Base-by-base conservation (phyloP, 2,888 invertebrate genomes). In the Stenolophus ochropezus region DNA sequence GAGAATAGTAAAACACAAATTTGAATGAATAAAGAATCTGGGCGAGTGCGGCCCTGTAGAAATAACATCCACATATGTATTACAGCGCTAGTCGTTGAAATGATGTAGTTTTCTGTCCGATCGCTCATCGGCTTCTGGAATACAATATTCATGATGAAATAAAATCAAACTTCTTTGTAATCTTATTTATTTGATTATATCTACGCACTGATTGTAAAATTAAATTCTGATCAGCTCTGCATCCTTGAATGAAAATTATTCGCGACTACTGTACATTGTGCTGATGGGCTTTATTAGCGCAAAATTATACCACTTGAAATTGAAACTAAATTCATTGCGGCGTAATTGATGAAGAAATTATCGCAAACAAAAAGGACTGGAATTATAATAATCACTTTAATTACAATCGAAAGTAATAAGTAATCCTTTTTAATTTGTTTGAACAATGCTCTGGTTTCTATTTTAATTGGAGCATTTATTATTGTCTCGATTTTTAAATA, bases 91-190 rank as follows among this genome's bases (percentile, higher is more conserved):
- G 33, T 18, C 33, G 18, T 69, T 69, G 18, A 69, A 69, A 69
- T 65, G 33, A 65, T 69, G 33, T 69, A 69, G 65, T 69, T 69
- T 65, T 69, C 65, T 33, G 16, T 69, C 11, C 16, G 42, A 69
- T 69, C 65, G 33, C 65, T 33, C 33, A 33, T 69, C 65, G 11
- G 33, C 65, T 69, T 69, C 65, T 69, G 33, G 33, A 69, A 69
- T 69, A 69, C 65, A 69, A 69, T 69, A 69, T 33, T 69, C 65
- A 69, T 69, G 65, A 65, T 65, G 65, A 65, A 65, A 65, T 65
- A 33, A 69, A 69, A 27, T 69, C 65, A 69, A 33, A 33, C 33
- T 33, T 69, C 65, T 69, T 69, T 61, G 61, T 27, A 61, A 61
- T 61, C 16, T 61, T 61, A 61, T 61, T 61, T 61, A 61, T 61